Evolutionary conservation across 2,797 vertebrate genomes (phyloP).

Genomic region (Diceros bicornis): DNA sequence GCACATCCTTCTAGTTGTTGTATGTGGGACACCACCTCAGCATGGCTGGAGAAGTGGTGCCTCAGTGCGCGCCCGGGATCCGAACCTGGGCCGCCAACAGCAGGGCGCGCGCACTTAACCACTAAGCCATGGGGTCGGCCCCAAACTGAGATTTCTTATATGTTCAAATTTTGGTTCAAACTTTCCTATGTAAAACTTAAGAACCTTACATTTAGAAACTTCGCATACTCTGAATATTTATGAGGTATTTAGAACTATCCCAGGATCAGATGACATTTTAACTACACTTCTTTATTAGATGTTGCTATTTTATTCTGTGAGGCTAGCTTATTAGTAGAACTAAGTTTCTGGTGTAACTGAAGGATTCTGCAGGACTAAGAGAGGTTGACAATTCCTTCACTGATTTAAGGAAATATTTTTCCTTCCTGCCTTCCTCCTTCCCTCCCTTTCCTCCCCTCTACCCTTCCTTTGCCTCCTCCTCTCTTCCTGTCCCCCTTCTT

Average conservation of each 20-base stretch:
- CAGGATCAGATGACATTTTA: not conserved
- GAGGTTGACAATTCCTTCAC: not conserved
- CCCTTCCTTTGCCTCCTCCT: accelerated
- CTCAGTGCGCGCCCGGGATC: no score
- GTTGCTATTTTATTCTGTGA: not conserved
- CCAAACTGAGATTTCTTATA: not conserved
- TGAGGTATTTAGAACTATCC: not conserved
- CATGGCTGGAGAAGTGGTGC: no score
- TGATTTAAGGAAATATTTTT: not conserved
- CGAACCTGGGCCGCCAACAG: no score
- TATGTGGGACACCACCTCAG: no score
- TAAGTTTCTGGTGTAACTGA: not conserved
- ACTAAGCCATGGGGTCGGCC: no score
- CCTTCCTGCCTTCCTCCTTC: no score
- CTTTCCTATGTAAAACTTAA: not conserved
- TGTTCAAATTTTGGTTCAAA: not conserved
- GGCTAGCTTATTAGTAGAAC: not conserved
- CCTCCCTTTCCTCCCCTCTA: accelerated
- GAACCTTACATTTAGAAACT: not conserved
- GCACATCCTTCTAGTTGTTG: no score
- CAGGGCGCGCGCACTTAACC: no score
- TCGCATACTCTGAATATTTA: not conserved
- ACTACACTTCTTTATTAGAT: not conserved
- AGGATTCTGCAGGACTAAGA: not conserved
- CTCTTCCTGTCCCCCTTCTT: accelerated